Percentiles rank a stretch among this genome's conserved stretches.
phyloP scores from a whole-genome alignment of 2,888 invertebrate species.

The Napeogenes inachia region DNA sequence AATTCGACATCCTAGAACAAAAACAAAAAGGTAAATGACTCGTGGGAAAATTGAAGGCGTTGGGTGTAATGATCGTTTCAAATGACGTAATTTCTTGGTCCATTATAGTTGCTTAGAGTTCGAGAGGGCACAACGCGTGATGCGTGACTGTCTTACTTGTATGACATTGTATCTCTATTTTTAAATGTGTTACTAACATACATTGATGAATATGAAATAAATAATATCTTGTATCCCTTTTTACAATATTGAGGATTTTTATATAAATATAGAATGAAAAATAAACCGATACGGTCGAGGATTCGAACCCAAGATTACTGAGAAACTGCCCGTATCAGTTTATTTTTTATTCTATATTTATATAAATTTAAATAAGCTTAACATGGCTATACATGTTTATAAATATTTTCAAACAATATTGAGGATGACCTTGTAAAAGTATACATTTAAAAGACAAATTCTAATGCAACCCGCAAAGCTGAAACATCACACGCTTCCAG shows the following conservation, averaged over 20 bases:
- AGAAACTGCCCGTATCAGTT: no score
- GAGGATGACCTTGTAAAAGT: no score
- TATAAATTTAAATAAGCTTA: no score
- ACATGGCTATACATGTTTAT: no score
- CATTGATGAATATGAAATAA: no score
- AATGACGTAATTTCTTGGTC: conserved; percentile 67
- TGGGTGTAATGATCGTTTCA: conserved; percentile 59
- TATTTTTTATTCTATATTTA: no score
- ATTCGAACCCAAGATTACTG: no score
- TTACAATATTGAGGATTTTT: no score
- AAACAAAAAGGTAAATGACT: conserved; percentile 57
- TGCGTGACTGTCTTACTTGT: conserved; percentile 53
- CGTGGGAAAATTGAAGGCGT: conserved; percentile 61
- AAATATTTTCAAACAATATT: no score
- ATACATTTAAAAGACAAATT: not conserved
- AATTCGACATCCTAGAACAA: conserved; percentile 79
- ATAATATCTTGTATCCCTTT: no score
- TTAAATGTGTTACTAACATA: not conserved
- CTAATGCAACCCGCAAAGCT: conserved; percentile 12
- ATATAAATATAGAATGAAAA: no score
- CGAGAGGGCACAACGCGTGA: conserved; percentile 49
- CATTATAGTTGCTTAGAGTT: conserved; percentile 55
- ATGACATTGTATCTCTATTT: not conserved
- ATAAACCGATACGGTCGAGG: no score
- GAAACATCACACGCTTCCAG: conserved; percentile 35